A percentile compares a stretch with the other conserved stretches of the same genome.
Evolutionary conservation across 2,113 vertebrate species (phyloP).

Genomic region (Solenodon paradoxus): DNA sequence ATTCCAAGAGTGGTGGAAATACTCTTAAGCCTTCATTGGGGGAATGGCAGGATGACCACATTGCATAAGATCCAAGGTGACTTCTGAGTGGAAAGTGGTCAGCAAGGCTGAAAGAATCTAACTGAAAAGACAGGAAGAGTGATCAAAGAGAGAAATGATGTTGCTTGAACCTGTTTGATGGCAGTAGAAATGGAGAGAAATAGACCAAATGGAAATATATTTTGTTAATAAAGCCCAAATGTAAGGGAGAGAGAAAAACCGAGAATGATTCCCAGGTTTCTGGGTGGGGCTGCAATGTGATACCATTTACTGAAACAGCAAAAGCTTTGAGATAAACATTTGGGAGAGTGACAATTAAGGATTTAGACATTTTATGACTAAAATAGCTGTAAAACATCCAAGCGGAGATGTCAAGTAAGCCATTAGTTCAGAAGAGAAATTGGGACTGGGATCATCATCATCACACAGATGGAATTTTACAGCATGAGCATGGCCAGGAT

Average conservation of each 20-base stretch:
- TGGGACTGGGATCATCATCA: neutral
- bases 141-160: neutral
- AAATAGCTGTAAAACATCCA: neutral
- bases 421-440: neutral
- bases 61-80: rapidly evolving
- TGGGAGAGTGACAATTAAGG: neutral
- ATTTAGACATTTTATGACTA: neutral
- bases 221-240: neutral
- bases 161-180: neutral
- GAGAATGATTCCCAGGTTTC: neutral
- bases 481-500: neutral
- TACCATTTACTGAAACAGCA: neutral
- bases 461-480: neutral
- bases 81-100: neutral
- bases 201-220: neutral
- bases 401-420: neutral
- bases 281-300: neutral
- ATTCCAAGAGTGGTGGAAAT: neutral
- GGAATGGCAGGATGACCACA: neutral
- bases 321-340: neutral
- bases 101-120: neutral
- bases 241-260: neutral
- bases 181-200: neutral
- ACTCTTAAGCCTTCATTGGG: neutral
- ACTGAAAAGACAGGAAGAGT: neutral